Conservation (phyloP, 2,797 vertebrate species). For the Tangara arthus region DNA sequence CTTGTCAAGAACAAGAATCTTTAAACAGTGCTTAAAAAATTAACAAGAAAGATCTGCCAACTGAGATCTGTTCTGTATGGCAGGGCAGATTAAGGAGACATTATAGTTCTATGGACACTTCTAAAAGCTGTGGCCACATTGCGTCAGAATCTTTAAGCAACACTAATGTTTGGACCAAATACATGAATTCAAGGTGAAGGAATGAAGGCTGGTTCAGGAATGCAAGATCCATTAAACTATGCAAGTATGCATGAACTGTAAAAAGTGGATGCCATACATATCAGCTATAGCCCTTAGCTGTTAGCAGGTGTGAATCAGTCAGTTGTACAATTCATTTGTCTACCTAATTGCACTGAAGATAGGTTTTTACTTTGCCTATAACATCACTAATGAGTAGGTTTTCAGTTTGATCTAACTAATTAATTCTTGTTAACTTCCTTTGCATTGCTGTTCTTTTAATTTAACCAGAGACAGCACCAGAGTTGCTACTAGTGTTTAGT, state of each 20-base stretch:
- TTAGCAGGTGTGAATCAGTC: conserved; percentile 87
- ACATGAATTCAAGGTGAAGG: conserved; percentile 68
- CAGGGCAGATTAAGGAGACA: neutral
- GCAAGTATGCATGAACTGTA: conserved; percentile 85
- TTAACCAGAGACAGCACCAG: conserved; percentile 80
- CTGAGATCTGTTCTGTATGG: neutral
- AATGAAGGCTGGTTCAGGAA: conserved; percentile 76
- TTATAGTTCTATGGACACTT: neutral
- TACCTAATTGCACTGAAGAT: conserved; percentile 90
- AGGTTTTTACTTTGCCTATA: conserved; percentile 87
- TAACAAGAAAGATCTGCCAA: conserved; percentile 5
- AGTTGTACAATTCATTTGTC: conserved; percentile 89
- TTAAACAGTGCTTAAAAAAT: conserved; percentile 30
- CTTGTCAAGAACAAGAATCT: neutral
- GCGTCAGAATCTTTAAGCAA: conserved; percentile 39
- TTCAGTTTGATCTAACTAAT: conserved; percentile 87
- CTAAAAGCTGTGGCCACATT: neutral
- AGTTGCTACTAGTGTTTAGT: conserved; percentile 81
- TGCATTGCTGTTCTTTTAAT: conserved; percentile 83
- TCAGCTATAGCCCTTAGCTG: conserved; percentile 79
- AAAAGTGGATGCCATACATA: conserved; percentile 78
- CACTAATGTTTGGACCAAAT: conserved; percentile 66
- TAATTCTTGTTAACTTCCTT: conserved; percentile 89
- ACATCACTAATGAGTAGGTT: conserved; percentile 88
- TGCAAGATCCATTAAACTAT: conserved; percentile 82